Percentiles rank a stretch among this genome's conserved stretches.
Evolutionary conservation across 2,888 invertebrate species (phyloP).

Genomic region (Spicauda simplicius): DNA sequence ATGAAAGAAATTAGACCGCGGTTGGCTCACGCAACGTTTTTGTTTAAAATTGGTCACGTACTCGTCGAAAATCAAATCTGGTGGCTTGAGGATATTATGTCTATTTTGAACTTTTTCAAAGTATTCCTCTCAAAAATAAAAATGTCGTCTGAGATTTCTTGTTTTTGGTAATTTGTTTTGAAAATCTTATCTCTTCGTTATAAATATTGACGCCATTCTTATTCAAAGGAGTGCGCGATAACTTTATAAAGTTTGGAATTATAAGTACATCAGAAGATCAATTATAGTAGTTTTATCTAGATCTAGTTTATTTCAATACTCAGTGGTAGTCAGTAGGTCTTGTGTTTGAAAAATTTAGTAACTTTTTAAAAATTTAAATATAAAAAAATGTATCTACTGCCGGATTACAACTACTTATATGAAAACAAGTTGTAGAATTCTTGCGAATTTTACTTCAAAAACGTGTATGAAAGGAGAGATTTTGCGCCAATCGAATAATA

Average conservation of each 20-base stretch:
- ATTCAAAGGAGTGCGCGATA: too few species aligned
- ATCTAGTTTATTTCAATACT: too few species aligned
- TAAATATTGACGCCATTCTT: too few species aligned
- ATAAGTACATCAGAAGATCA: too few species aligned
- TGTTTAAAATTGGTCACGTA: constrained; percentile 64
- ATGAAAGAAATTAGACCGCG: constrained; percentile 62
- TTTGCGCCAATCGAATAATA: neutral
- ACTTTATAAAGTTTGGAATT: too few species aligned
- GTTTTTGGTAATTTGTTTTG: neutral
- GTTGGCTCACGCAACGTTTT: constrained; percentile 55
- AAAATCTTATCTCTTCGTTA: too few species aligned
- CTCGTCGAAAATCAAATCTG: constrained; percentile 39
- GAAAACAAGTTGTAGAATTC: neutral
- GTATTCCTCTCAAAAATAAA: neutral
- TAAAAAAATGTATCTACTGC: too few species aligned
- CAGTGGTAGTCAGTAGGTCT: too few species aligned
- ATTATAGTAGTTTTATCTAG: too few species aligned
- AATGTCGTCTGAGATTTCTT: neutral
- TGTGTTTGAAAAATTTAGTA: too few species aligned
- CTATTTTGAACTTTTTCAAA: constrained; percentile 32
- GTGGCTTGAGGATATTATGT: constrained; percentile 28
- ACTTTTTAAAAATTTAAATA: too few species aligned
- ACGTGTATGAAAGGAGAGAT: neutral
- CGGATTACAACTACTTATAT: neutral
- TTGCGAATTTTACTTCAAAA: neutral